Conservation (phyloP, 2,888 invertebrate species). For the Hirtodrosophila trivittata region DNA sequence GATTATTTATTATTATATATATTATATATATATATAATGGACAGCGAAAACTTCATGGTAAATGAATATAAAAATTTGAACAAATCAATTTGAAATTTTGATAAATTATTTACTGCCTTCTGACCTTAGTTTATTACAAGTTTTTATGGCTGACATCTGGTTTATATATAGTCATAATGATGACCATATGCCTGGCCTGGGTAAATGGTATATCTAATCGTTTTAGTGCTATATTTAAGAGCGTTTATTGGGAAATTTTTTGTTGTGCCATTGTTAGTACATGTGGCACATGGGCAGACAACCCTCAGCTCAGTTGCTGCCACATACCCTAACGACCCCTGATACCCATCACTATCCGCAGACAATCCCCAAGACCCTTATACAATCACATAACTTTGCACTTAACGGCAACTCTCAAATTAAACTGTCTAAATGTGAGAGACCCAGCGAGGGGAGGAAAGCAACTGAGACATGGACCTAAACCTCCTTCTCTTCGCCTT, state of each 20-base stretch:
- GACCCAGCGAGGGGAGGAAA: neutral
- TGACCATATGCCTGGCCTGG: neutral
- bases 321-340: neutral
- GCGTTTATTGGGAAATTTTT: slow-evolving; percentile 18
- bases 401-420: slow-evolving; percentile 76
- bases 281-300: slow-evolving; percentile 1
- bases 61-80: slow-evolving; percentile 31
- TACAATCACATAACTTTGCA: slow-evolving; percentile 76
- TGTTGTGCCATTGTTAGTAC: neutral
- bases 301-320: slow-evolving; percentile 9
- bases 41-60: slow-evolving; percentile 33
- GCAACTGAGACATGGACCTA: neutral
- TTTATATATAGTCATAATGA: slow-evolving; percentile 6
- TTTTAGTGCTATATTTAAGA: slow-evolving; percentile 21
- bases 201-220: slow-evolving; percentile 33
- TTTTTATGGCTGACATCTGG: slow-evolving; percentile 30
- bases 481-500: slow-evolving; percentile 30
- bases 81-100: slow-evolving; percentile 14
- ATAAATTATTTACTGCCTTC: slow-evolving; percentile 32
- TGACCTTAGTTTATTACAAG: slow-evolving; percentile 42
- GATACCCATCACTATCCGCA: slow-evolving; percentile 10
- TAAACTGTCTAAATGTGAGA: slow-evolving; percentile 72
- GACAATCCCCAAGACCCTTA: slow-evolving; percentile 47
- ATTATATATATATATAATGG: no score
- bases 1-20: no score